Conservation (phyloP, 2,797 vertebrate species). For the Coregonus ussuriensis region DNA sequence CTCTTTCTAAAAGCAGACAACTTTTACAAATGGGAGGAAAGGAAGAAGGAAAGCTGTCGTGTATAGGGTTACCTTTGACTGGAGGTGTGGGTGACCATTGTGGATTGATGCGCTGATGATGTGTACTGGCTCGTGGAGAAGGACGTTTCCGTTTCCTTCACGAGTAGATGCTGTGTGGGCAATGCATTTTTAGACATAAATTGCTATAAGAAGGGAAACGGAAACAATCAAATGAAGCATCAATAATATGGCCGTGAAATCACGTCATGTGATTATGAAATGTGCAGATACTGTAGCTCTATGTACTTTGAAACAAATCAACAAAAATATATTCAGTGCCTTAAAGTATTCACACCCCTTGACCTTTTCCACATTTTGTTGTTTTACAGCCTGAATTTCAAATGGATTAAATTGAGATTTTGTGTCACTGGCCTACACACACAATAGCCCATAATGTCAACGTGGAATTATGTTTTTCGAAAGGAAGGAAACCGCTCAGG, state of each 20-base stretch:
- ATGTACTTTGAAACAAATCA: no score
- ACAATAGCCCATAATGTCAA: no score
- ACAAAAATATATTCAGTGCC: no score
- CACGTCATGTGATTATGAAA: background rate
- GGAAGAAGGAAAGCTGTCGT: background rate
- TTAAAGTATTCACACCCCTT: no score
- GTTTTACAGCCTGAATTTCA: no score
- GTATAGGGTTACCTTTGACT: slow-evolving; percentile 84
- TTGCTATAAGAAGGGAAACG: slow-evolving; percentile 70
- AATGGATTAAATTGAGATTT: no score
- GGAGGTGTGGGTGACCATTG: slow-evolving; percentile 84
- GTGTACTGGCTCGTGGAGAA: slow-evolving; percentile 89
- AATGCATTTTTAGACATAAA: slow-evolving; percentile 83
- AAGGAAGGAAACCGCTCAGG: no score
- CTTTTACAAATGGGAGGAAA: background rate
- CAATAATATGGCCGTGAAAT: background rate
- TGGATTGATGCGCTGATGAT: slow-evolving; percentile 82
- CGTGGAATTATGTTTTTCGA: no score
- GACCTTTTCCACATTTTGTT: no score
- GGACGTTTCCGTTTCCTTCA: slow-evolving; percentile 89
- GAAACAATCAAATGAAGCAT: no score
- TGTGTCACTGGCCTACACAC: no score
- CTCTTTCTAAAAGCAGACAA: background rate
- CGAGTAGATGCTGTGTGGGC: slow-evolving; percentile 78
- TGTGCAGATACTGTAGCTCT: no score